A percentile compares a stretch with the other conserved stretches of the same genome.
Conservation (phyloP, 2,797 vertebrate genomes). For the Tamandua tetradactyla region DNA sequence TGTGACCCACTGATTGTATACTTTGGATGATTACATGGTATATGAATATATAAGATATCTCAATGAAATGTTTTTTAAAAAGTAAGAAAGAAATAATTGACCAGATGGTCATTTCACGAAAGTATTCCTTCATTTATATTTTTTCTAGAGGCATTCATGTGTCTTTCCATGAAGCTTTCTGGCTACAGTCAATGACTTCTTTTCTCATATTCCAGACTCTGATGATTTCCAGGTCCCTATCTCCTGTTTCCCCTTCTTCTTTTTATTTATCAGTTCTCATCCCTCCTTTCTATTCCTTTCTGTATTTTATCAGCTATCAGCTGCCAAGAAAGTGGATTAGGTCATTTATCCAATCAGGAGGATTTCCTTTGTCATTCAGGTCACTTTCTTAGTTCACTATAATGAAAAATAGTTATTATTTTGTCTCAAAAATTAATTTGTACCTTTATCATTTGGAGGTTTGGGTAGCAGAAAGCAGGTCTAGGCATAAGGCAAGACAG, state of each 20-base stretch:
- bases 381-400: slow-evolving; percentile 8
- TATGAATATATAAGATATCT: too few relatives aligned
- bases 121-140: background rate
- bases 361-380: background rate
- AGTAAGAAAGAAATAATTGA: background rate
- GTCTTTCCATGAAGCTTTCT: background rate
- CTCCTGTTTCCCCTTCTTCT: background rate
- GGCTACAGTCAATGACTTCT: background rate
- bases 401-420: background rate
- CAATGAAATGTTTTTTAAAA: too few relatives aligned
- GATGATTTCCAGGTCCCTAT: background rate
- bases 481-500: background rate
- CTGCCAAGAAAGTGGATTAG: background rate
- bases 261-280: slow-evolving; percentile 18
- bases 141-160: background rate
- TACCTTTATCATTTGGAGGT: slow-evolving; percentile 9
- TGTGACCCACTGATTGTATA: too few relatives aligned
- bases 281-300: background rate
- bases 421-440: background rate
- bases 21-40: too few relatives aligned
- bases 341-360: slow-evolving; percentile 3
- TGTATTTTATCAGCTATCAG: background rate
- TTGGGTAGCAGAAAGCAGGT: background rate
- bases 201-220: background rate
- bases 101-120: background rate